phyloP scores from a whole-genome alignment of 2,888 invertebrate species.

The Tiliacea aurago region DNA sequence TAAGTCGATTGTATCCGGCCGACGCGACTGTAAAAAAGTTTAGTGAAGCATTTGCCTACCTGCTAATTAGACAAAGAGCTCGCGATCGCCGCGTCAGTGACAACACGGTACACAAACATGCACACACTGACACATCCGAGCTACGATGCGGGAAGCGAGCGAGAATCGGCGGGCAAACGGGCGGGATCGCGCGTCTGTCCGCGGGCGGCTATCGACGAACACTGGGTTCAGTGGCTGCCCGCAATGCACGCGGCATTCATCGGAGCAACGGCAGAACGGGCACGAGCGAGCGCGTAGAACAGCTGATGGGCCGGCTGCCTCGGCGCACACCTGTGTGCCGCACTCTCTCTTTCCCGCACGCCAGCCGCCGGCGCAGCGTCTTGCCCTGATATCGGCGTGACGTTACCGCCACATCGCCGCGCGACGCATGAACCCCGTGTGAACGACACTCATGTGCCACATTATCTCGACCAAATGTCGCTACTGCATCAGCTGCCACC shows the following conservation, averaged over 20 bases:
- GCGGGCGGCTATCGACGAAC: slow-evolving; percentile 82
- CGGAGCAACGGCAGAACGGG: slow-evolving; percentile 73
- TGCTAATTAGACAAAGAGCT: slow-evolving; percentile 89
- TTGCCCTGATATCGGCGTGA: slow-evolving; percentile 79
- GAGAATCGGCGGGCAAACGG: slow-evolving; percentile 74
- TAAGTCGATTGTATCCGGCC: slow-evolving; percentile 70
- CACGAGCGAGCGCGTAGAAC: slow-evolving; percentile 82
- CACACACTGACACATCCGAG: slow-evolving; percentile 81
- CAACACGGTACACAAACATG: slow-evolving; percentile 84
- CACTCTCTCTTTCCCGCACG: slow-evolving; percentile 86
- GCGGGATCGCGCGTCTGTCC: slow-evolving; percentile 80
- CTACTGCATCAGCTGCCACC: slow-evolving; percentile 51
- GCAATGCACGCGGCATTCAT: slow-evolving; percentile 73
- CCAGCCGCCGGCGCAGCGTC: slow-evolving; percentile 77
- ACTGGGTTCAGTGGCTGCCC: slow-evolving; percentile 80
- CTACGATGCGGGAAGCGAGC: slow-evolving; percentile 70
- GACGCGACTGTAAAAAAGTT: slow-evolving; percentile 72
- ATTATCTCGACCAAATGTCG: slow-evolving; percentile 65
- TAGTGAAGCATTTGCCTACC: slow-evolving; percentile 85
- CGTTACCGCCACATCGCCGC: slow-evolving; percentile 68
- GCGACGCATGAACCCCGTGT: slow-evolving; percentile 67
- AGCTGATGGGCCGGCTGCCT: slow-evolving; percentile 85
- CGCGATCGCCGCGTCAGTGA: slow-evolving; percentile 83
- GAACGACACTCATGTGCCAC: slow-evolving; percentile 70
- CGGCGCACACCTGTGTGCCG: slow-evolving; percentile 85